Evolutionary conservation across 2,888 invertebrate genomes (phyloP), one percentile per base, ranked within the genome.

Genomic region (Halictus ligatus): DNA sequence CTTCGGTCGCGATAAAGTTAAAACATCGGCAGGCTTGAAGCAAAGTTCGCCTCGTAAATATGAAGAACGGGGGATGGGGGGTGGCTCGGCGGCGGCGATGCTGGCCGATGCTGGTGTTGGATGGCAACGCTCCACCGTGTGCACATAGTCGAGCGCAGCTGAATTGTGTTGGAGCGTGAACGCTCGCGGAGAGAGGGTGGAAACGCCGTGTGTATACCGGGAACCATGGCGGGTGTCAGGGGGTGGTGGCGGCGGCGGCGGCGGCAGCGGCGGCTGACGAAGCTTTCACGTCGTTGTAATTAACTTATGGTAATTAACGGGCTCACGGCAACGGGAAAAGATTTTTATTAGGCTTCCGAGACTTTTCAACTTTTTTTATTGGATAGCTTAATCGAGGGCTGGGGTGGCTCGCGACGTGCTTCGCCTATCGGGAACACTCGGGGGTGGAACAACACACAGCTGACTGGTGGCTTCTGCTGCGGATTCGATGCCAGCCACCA

Each of bases 1-100:
- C 93, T 94, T 93, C 89, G 89, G 89, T 89, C 90, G 92, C 93
- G 93, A 94, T 94, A 94, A 94, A 94, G 92, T 93, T 94, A 92
- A 94, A 93, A 94, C 93, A 92, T 91, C 89, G 88, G 89, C 89
- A 89, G 91, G 86, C 90, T 92, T 92, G 90, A 91, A 93, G 92
- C 92, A 92, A 93, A 93, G 91, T 94, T 94, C 89, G 86, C 91
- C 91, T 93, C 93, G 92, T 94, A 93, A 94, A 94, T 93, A 92
- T 88, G 80, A 82, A 79, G 88, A 77, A 81, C 74, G 84, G 58
- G 75, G 75, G 75, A 35, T 15, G 18, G 54, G 50, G 50, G 18
- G 29, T 64, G 29, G 29, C 3, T 54, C n/a, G 54, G 10, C 54
- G n/a, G 54, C 35, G 35, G 35, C 54, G 54, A n/a, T 54, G n/a